Evolutionary conservation across 2,797 vertebrate genomes (phyloP), one percentile per base, ranked within the genome.

Genomic region (Pseudomugil gertrudae): DNA sequence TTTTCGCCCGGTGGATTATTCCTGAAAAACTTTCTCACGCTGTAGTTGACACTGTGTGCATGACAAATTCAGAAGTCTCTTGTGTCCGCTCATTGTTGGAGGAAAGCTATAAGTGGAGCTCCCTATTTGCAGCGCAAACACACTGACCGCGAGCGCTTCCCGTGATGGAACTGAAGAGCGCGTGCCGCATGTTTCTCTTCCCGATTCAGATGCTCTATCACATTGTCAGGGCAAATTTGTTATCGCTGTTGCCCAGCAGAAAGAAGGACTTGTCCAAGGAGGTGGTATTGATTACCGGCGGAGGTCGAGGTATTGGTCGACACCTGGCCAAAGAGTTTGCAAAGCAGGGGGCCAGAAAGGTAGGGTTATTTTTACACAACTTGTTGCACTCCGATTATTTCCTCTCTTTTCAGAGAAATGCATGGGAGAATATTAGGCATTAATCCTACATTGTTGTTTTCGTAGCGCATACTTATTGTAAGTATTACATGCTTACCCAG

Each of bases 271-370:
- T 99, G 90, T 73, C 84, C 78, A 88, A 83, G 84, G 97, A 99
- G 80, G 94, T 89, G 80, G 96, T 99, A 43, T 93, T 99, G 85
- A 90, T 99, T 91, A 99, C 98, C 60, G 98, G 98, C 13, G 97
- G 98, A 62, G 98, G 97, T 84, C 89, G 97, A 68, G 98, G 98
- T 90, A 99, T 99, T 90, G 98, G 98, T 1, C 95, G 97, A 24
- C 95, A 97, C 88, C 93, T 99, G 87, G 98, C 97, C 35, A 91
- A 87, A 75, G 96, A 98, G 91, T 99, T 99, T 30, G 95, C 96
- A 5, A 91, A 87, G 66, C 95, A 95, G 70, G 96, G 97, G 68
- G 95, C 95, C 80, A 93, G 90, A 66, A 99, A 99, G 98, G 98
- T 99, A 95, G 87, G 26, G 10, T 27, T 6, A 36, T 50, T 6